phyloP scores from a whole-genome alignment of 2,888 invertebrate species.

The Drosophila neoperkinsi region DNA sequence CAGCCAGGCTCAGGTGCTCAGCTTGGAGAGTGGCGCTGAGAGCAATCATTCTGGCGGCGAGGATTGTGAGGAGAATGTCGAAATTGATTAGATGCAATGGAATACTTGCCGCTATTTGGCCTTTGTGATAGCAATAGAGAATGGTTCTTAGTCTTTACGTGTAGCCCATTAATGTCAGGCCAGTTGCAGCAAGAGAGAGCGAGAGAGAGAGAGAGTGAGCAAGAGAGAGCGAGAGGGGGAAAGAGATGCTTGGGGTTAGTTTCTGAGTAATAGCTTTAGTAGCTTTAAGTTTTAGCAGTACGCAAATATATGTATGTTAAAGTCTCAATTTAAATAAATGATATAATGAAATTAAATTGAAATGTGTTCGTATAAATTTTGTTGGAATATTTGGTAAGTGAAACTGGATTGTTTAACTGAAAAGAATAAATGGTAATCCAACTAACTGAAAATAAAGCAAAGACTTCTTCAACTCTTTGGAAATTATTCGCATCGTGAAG shows the following conservation, averaged over 20 bases:
- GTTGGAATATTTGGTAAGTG: background rate
- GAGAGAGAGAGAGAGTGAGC: background rate
- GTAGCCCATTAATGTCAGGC: slow-evolving; percentile 27
- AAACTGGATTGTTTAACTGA: background rate
- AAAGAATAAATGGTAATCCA: background rate
- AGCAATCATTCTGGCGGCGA: slow-evolving; percentile 75
- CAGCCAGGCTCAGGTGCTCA: slow-evolving; percentile 39
- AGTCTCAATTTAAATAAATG: slow-evolving; percentile 20
- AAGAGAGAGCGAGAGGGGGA: background rate
- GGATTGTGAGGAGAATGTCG: slow-evolving; percentile 85
- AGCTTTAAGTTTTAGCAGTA: slow-evolving; percentile 66
- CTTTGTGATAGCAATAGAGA: slow-evolving; percentile 63
- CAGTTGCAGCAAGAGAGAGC: background rate
- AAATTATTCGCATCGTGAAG: background rate
- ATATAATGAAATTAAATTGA: slow-evolving; percentile 1
- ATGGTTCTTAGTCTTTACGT: slow-evolving; percentile 40
- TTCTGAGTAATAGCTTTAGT: slow-evolving; percentile 70
- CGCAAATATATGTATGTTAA: slow-evolving; percentile 27
- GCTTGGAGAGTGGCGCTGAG: slow-evolving; percentile 72
- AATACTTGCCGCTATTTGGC: slow-evolving; percentile 11
- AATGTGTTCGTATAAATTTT: background rate
- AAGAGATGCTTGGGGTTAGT: background rate
- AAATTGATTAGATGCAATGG: slow-evolving; percentile 82
- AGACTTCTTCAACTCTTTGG: background rate
- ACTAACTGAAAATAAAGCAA: background rate